Percentiles rank a stretch among this genome's conserved stretches.
Evolutionary conservation across 2,113 vertebrate genomes (phyloP).

Genomic region (Corythornis madagascariensis): DNA sequence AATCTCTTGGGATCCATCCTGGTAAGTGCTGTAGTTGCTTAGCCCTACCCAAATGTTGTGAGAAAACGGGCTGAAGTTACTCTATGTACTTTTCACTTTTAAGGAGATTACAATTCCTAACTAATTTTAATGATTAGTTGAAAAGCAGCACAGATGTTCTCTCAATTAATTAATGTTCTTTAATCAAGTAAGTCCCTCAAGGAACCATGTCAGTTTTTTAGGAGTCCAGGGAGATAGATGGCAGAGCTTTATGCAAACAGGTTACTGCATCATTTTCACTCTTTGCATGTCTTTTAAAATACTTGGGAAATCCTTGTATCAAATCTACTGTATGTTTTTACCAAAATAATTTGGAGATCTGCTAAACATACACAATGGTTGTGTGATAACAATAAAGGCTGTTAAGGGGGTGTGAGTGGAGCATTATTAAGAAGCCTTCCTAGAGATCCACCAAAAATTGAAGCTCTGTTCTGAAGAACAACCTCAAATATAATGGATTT

Average conservation of each 20-base stretch:
- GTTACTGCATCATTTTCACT: neutral
- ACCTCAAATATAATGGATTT: neutral
- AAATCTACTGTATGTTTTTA: neutral
- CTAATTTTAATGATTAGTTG: constrained; percentile 35
- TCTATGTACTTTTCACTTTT: neutral
- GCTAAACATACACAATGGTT: neutral
- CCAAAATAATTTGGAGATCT: neutral
- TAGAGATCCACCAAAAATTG: neutral
- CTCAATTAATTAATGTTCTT: constrained; percentile 63
- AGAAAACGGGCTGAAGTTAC: neutral
- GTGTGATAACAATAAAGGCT: neutral
- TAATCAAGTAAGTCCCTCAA: constrained; percentile 29
- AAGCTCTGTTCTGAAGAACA: neutral
- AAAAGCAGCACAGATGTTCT: constrained; percentile 54
- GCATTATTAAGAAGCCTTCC: neutral
- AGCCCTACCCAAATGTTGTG: neutral
- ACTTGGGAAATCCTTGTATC: neutral
- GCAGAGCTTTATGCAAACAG: neutral
- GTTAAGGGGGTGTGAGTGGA: neutral
- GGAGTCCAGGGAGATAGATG: neutral
- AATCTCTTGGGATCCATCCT: neutral
- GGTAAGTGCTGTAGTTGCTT: neutral
- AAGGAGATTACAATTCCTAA: neutral
- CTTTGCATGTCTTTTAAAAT: neutral
- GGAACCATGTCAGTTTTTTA: constrained; percentile 16